Conservation (phyloP, 2,797 vertebrate genomes). For the Aulostomus chinensis region DNA sequence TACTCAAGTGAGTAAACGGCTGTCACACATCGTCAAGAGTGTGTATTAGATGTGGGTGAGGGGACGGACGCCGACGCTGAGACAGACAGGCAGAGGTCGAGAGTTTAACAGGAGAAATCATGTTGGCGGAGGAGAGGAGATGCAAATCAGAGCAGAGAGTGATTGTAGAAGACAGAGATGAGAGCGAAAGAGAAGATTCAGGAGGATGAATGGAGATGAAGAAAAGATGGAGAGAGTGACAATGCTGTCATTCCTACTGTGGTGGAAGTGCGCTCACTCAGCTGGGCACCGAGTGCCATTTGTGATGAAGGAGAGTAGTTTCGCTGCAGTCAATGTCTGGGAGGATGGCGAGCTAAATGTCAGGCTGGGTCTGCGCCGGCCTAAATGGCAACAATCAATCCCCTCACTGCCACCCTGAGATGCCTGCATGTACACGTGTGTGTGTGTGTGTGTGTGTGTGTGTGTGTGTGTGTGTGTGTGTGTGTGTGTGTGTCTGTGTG, state of each 20-base stretch:
- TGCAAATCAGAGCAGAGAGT: too few species aligned
- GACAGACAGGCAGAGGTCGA: too few species aligned
- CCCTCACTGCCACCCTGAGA: conserved; percentile 32
- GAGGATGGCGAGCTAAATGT: conserved; percentile 42
- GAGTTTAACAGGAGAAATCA: too few species aligned
- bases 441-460: background rate
- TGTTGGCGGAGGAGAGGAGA: too few species aligned
- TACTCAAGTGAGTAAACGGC: too few species aligned
- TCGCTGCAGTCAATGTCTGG: conserved; percentile 29
- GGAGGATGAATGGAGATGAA: background rate
- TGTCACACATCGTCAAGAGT: too few species aligned
- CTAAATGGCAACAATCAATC: conserved; percentile 54
- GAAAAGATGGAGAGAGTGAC: conserved; percentile 30
- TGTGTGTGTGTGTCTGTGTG: too few species aligned
- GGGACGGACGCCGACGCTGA: too few species aligned
- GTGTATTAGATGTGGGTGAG: too few species aligned
- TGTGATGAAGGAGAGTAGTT: conserved; percentile 48
- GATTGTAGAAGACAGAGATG: conserved; percentile 3
- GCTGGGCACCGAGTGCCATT: conserved; percentile 39
- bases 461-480: too few species aligned
- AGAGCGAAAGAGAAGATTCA: conserved; percentile 1
- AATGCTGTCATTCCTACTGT: conserved; percentile 12
- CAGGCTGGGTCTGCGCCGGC: conserved; percentile 22
- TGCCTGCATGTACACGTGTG: too few species aligned
- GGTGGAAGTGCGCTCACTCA: conserved; percentile 17